Base-by-base conservation (phyloP, 2,113 vertebrate genomes). In the Orthochromis indermauri region DNA sequence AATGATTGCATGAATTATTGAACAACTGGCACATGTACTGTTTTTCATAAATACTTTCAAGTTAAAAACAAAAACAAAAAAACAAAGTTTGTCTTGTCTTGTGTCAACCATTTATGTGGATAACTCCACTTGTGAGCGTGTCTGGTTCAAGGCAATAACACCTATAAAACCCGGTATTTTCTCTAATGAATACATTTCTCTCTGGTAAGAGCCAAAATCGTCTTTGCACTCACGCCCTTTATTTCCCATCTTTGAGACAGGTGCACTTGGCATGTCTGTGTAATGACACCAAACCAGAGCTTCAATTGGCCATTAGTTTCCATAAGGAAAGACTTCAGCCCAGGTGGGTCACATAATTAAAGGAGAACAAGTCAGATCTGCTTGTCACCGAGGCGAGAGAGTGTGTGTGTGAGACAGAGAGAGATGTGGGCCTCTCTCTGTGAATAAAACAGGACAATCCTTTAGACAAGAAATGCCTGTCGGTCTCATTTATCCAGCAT, bases 231-330 rank as follows among this genome's bases (percentile, higher is more conserved):
- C 33, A 49, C 59, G 80, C 80, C 81, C 79, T 90, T 90, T 92
- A 80, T 84, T 89, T 31, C 78, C 59, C 59, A 76, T 91, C 80
- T 57, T 66, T 6, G 33, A 90, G 95, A 94, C 93, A 92, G 94
- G 86, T 86, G 37, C 85, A 42, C 61, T 84, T 66, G 82, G 82
- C 88, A 83, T 17, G 61, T 88, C 91, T 86, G 80, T 86, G 86
- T 91, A 87, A 93, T 91, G 91, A 93, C 94, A 89, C 88, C 78
- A 86, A 84, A 86, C 73, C 81, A 49, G 45, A 88, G 85, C 92
- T 91, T 87, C 92, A 93, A 93, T 88, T 94, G 95, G 88, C 92
- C 93, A 96, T 96, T 96, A 96, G 92, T 87, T 88, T 90, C 90
- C 80, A 86, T 73, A 79, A 92, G 87, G 33, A 73, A 90, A 90